Percentiles rank a stretch among this genome's conserved stretches.
phyloP scores from a whole-genome alignment of 1,140 invertebrate genomes.

The Dendrolimus punctatus region DNA sequence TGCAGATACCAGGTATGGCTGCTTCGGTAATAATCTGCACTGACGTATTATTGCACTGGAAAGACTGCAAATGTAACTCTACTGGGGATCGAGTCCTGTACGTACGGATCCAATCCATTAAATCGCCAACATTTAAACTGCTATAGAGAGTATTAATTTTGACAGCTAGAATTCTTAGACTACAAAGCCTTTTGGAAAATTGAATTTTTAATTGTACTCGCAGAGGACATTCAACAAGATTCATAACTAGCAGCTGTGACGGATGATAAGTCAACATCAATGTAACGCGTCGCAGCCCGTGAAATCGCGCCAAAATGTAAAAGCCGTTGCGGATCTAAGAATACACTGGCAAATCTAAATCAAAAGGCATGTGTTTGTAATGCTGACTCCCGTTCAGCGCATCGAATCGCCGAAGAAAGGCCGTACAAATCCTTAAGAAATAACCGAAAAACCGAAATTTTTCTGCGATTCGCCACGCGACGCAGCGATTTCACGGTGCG shows the following conservation, averaged over 20 bases:
- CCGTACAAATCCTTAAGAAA: constrained; percentile 70
- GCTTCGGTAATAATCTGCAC: too few species aligned
- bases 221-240: constrained; percentile 22
- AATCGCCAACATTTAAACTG: too few species aligned
- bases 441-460: constrained; percentile 71
- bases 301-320: constrained; percentile 64
- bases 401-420: constrained; percentile 65
- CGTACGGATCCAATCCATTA: too few species aligned
- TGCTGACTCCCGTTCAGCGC: constrained; percentile 63
- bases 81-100: too few species aligned
- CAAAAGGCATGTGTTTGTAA: constrained; percentile 67
- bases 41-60: too few species aligned
- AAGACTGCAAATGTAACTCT: too few species aligned
- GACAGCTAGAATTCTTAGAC: too few species aligned
- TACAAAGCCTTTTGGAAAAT: too few species aligned
- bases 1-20: too few species aligned
- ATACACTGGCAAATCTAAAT: constrained; percentile 43
- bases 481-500: constrained; percentile 57
- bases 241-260: constrained; percentile 64
- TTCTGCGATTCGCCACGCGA: constrained; percentile 63
- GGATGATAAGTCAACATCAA: constrained; percentile 70
- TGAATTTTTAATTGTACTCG: too few species aligned
- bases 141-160: too few species aligned
- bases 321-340: constrained; percentile 52
- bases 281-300: constrained; percentile 59